Evolutionary conservation across 2,797 vertebrate species (phyloP).

Genomic region (Bradypodion pumilum): DNA sequence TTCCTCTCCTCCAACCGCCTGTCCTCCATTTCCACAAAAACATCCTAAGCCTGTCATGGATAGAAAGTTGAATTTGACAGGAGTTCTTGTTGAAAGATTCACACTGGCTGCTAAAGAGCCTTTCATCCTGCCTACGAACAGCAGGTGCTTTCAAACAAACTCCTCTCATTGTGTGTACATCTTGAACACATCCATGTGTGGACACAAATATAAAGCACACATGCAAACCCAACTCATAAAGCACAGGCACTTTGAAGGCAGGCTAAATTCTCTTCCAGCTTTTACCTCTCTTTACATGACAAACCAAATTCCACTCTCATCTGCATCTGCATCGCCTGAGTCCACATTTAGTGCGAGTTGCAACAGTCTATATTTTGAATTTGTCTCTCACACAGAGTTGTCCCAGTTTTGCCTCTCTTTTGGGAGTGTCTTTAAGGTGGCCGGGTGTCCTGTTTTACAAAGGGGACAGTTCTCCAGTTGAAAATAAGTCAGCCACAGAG

Average conservation of each 20-base stretch:
- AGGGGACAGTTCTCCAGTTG: neutral
- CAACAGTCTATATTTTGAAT: neutral
- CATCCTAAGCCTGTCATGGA: conserved; percentile 1
- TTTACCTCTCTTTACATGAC: neutral
- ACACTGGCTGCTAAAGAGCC: neutral
- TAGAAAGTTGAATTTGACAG: neutral
- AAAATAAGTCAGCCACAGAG: too few species aligned
- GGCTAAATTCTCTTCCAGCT: neutral
- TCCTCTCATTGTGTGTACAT: neutral
- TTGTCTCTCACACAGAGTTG: neutral
- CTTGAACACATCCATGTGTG: neutral
- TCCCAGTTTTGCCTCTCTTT: neutral
- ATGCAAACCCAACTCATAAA: too few species aligned
- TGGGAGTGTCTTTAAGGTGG: neutral
- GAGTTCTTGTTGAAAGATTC: neutral
- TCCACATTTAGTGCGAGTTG: too few species aligned
- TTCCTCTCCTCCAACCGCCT: neutral
- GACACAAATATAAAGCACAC: too few species aligned
- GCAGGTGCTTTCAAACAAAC: neutral
- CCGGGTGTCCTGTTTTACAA: neutral
- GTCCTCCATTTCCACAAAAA: neutral
- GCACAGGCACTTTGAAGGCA: neutral
- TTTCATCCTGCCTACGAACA: neutral
- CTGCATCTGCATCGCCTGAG: neutral
- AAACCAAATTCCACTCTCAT: neutral